Evolutionary conservation across 2,888 invertebrate genomes (phyloP).

Genomic region (Acleris emargana): DNA sequence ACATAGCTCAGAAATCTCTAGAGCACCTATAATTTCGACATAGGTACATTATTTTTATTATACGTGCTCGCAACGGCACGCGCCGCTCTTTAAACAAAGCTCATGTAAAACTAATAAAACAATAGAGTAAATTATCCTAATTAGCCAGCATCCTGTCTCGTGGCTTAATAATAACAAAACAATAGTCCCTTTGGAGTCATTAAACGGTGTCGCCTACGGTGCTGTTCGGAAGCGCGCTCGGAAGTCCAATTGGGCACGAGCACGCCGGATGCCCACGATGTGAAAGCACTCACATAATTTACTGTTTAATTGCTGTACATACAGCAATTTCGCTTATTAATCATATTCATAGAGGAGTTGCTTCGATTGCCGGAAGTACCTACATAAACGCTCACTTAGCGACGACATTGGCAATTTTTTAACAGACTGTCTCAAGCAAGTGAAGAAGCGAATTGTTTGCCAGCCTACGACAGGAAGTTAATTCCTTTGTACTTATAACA

Average conservation of each 20-base stretch:
- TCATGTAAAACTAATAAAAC: constrained; percentile 55
- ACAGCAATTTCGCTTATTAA: constrained; percentile 24
- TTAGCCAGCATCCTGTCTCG: constrained; percentile 81
- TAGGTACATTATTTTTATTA: background rate
- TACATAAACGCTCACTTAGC: too few species aligned
- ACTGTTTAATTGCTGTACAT: constrained; percentile 59
- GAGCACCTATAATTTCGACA: background rate
- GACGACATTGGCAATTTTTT: too few species aligned
- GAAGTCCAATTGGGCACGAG: constrained; percentile 80
- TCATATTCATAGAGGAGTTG: constrained; percentile 24
- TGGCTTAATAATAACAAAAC: constrained; percentile 80
- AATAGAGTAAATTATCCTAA: constrained; percentile 74
- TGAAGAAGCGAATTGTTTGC: too few species aligned
- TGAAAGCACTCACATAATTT: constrained; percentile 73
- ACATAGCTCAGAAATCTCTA: background rate
- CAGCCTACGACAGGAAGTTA: too few species aligned
- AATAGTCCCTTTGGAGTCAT: constrained; percentile 71
- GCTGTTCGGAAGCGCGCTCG: constrained; percentile 79
- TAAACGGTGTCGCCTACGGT: constrained; percentile 67
- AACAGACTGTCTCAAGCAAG: too few species aligned
- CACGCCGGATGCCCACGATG: constrained; percentile 74
- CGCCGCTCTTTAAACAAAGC: constrained; percentile 29
- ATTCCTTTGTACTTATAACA: too few species aligned
- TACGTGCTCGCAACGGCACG: constrained; percentile 15
- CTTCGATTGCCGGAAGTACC: constrained; percentile 23